Percentiles rank a stretch among this genome's conserved stretches.
phyloP scores from a whole-genome alignment of 2,888 invertebrate genomes.

The Agriopis leucophaearia region DNA sequence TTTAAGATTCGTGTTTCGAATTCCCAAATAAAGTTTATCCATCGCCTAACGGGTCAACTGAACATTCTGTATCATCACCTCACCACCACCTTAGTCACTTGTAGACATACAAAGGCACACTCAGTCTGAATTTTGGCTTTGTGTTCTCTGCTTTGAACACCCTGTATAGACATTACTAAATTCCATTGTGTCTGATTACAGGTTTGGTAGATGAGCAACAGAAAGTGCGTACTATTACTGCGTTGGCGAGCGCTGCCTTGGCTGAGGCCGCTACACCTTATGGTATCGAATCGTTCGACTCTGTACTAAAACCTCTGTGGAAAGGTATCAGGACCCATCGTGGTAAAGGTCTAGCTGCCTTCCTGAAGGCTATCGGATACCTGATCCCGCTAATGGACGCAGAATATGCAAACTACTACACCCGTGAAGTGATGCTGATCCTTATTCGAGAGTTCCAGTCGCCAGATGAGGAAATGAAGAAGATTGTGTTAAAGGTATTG shows the following conservation, averaged over 20 bases:
- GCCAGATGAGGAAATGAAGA: conserved; percentile 99
- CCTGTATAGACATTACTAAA: background rate
- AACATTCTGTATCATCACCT: no score
- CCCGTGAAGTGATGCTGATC: conserved; percentile 99
- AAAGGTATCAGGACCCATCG: conserved; percentile 97
- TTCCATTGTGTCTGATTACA: conserved; percentile 56
- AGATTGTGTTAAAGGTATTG: conserved; percentile 98
- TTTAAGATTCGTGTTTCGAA: no score
- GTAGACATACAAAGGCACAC: no score
- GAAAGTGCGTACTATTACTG: conserved; percentile 99
- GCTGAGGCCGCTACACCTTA: conserved; percentile 99
- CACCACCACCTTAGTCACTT: no score
- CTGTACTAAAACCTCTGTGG: conserved; percentile 99
- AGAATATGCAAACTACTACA: conserved; percentile 99
- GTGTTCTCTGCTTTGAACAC: background rate
- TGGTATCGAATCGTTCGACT: conserved; percentile 99
- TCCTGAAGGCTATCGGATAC: conserved; percentile 99
- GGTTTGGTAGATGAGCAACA: conserved; percentile 99
- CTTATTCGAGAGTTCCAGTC: conserved; percentile 99
- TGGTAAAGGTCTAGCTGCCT: conserved; percentile 98
- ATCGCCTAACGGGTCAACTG: no score
- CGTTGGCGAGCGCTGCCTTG: conserved; percentile 98
- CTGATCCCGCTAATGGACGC: conserved; percentile 99
- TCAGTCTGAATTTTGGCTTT: background rate
- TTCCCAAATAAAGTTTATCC: no score